Percentiles rank a stretch among this genome's conserved stretches.
Evolutionary conservation across 2,888 invertebrate genomes (phyloP).

Genomic region (Metalampra italica): DNA sequence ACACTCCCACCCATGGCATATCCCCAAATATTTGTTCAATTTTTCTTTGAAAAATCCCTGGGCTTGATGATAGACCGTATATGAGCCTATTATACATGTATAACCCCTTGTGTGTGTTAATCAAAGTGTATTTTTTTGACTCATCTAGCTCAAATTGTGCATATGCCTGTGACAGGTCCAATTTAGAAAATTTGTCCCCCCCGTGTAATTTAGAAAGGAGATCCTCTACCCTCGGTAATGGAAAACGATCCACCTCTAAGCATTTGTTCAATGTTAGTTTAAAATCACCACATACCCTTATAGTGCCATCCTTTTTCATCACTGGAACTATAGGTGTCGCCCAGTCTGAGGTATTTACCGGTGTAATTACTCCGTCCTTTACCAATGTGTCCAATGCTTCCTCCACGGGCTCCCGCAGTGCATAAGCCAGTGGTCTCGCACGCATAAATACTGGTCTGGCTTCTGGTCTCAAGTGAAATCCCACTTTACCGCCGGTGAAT

Average conservation of each 20-base stretch:
- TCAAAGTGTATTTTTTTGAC: slow-evolving; percentile 12
- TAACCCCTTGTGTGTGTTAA: slow-evolving; percentile 20
- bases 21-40: slow-evolving; percentile 12
- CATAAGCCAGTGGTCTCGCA: slow-evolving; percentile 12
- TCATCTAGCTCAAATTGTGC: slow-evolving; percentile 7
- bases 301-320: slow-evolving; percentile 12
- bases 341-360: slow-evolving; percentile 16
- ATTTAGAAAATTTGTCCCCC: slow-evolving; percentile 3
- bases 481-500: slow-evolving; percentile 7
- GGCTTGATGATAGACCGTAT: slow-evolving; percentile 17
- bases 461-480: slow-evolving; percentile 1
- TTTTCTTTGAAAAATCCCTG: slow-evolving; percentile 18
- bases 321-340: slow-evolving; percentile 17
- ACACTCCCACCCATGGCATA: slow-evolving; percentile 13
- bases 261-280: slow-evolving; percentile 12
- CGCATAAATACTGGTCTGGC: slow-evolving; percentile 6
- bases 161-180: slow-evolving; percentile 7
- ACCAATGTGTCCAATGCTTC: slow-evolving; percentile 12
- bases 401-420: slow-evolving; percentile 13
- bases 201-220: slow-evolving; percentile 6
- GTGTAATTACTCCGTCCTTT: slow-evolving; percentile 13
- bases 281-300: slow-evolving; percentile 12
- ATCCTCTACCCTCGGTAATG: slow-evolving; percentile 5
- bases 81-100: slow-evolving; percentile 19
- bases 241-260: slow-evolving; percentile 14